Evolutionary conservation across 2,888 invertebrate genomes (phyloP).

Genomic region (Camponotus fellah): DNA sequence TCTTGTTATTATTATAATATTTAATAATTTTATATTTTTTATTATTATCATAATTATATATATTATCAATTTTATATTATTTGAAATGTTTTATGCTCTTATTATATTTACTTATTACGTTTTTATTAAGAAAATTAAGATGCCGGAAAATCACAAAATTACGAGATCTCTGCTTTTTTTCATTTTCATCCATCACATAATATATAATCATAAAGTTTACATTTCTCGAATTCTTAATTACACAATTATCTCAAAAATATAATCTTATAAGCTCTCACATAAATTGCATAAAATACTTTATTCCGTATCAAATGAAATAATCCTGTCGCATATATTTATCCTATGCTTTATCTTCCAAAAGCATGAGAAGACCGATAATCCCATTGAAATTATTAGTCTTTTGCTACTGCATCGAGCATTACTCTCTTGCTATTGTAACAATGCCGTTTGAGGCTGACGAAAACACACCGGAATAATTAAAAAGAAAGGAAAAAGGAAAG

Average conservation of each 20-base stretch:
- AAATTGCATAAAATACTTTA: slow-evolving; percentile 1
- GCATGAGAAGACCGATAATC: neutral
- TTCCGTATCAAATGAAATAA: neutral
- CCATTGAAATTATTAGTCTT: neutral
- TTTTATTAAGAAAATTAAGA: neutral
- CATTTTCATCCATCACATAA: neutral
- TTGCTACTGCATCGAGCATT: too few species aligned
- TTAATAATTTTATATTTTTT: too few species aligned
- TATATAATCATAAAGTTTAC: neutral
- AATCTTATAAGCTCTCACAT: neutral
- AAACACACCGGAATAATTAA: neutral
- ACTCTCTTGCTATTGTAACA: neutral
- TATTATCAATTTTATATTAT: neutral
- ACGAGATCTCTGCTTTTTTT: neutral
- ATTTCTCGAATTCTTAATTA: neutral
- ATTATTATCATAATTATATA: neutral
- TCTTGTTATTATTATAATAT: neutral
- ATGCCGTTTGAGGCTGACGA: neutral
- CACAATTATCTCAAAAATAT: neutral
- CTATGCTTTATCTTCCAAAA: neutral
- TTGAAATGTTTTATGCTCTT: neutral
- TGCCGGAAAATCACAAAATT: neutral
- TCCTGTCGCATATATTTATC: neutral
- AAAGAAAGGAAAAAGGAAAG: too few species aligned
- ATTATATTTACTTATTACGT: too few species aligned